Evolutionary conservation across 2,888 invertebrate species (phyloP).

Genomic region (Cataglyphis cursor): DNA sequence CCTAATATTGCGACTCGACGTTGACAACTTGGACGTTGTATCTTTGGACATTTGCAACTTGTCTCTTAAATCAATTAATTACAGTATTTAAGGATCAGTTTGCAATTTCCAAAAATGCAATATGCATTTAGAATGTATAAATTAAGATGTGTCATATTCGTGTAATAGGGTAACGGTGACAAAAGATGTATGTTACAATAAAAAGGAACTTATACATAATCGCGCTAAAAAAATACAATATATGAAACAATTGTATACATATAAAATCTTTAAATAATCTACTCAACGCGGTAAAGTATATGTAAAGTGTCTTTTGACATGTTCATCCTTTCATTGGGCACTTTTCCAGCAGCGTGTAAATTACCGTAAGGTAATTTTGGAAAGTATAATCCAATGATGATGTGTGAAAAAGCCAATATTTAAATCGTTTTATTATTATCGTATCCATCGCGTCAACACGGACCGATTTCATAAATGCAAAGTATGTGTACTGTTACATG

Average conservation of each 20-base stretch:
- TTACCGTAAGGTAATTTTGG: constrained; percentile 79
- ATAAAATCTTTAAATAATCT: constrained; percentile 83
- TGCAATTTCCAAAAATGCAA: constrained; percentile 54
- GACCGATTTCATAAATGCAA: constrained; percentile 51
- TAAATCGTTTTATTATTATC: constrained; percentile 28
- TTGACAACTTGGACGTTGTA: constrained; percentile 62
- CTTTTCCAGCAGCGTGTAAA: constrained; percentile 75
- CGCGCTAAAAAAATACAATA: constrained; percentile 83
- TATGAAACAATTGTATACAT: constrained; percentile 83
- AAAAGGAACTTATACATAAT: constrained; percentile 79
- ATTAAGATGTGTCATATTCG: constrained; percentile 73
- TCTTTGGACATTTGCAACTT: constrained; percentile 42
- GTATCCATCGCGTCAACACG: constrained; percentile 7
- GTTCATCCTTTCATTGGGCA: constrained; percentile 64
- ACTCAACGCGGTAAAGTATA: constrained; percentile 76
- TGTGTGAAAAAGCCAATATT: constrained; percentile 57
- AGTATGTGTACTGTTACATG: constrained; percentile 46
- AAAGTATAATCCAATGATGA: constrained; percentile 74
- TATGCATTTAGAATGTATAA: constrained; percentile 66
- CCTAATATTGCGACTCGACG: constrained; percentile 83
- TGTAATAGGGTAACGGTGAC: constrained; percentile 70
- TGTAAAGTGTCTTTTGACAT: constrained; percentile 61
- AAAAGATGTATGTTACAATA: constrained; percentile 78
- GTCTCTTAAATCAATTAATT: constrained; percentile 37
- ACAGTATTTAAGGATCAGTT: constrained; percentile 29